These are phyloP conservation scores for Stomatorhinus walkeri DNA, from an alignment of 2,797 vertebrate genomes.

Conservation along the genomic window DNA sequence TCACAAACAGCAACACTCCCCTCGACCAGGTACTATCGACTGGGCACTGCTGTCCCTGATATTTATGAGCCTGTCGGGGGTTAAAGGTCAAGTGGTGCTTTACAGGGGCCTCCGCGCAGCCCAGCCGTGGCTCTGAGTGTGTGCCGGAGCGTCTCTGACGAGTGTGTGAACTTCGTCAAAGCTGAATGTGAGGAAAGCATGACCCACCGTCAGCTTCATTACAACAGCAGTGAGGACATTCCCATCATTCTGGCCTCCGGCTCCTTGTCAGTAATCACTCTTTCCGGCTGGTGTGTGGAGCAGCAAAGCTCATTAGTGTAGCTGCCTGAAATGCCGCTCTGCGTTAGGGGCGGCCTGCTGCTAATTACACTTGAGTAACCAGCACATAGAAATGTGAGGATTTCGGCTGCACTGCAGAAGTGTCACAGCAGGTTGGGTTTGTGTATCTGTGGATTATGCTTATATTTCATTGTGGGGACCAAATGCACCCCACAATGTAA, in stretches of 20 bases:
- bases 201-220: neutral
- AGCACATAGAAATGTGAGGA: slow-evolving; percentile 14
- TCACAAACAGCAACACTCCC: neutral
- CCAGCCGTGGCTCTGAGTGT: neutral
- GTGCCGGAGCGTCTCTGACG: neutral
- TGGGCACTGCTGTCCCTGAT: neutral
- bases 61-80: neutral
- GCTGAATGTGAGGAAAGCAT: neutral
- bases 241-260: neutral
- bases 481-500: neutral
- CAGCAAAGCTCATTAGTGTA: slow-evolving; percentile 36
- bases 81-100: neutral
- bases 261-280: neutral
- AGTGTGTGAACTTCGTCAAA: neutral
- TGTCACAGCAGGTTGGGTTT: neutral
- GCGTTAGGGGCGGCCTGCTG: slow-evolving; percentile 29
- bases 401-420: too few relatives aligned
- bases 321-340: slow-evolving; percentile 35
- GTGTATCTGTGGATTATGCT: neutral
- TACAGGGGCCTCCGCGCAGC: neutral
- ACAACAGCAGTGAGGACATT: neutral
- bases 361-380: slow-evolving; percentile 31
- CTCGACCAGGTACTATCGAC: neutral
- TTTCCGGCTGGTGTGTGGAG: neutral
- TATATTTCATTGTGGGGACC: neutral